A percentile compares a stretch with the other conserved stretches of the same genome.
Evolutionary conservation across 2,888 invertebrate genomes (phyloP).

Genomic region (Gymnocheta viridis): DNA sequence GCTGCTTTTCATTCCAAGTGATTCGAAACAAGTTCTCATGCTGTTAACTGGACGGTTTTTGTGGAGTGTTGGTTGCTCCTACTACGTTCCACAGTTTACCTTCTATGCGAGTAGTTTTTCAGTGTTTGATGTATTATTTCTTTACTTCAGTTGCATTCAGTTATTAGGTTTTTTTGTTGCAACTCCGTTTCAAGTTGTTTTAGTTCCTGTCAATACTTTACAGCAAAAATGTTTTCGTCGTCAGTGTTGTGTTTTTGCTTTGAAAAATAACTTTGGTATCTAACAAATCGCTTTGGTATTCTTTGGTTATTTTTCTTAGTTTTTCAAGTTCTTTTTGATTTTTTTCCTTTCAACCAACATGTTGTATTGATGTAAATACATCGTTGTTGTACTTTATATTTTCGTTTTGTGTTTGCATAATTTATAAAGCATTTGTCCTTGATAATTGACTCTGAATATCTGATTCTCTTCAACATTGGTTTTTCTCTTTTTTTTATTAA

Average conservation of each 20-base stretch:
- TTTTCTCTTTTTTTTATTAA: too few relatives aligned
- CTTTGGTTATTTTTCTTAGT: background rate
- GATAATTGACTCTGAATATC: too few relatives aligned
- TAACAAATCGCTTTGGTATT: constrained; percentile 26
- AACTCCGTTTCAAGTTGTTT: too few relatives aligned
- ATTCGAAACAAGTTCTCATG: background rate
- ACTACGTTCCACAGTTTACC: too few relatives aligned
- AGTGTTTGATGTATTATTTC: background rate
- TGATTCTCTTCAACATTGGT: too few relatives aligned
- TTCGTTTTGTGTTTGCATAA: background rate
- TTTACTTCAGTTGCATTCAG: background rate
- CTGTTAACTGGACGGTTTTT: too few relatives aligned
- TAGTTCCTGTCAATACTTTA: background rate
- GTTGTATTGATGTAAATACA: constrained; percentile 22
- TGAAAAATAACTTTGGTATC: constrained; percentile 6
- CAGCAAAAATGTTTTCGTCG: background rate
- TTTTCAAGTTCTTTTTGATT: background rate
- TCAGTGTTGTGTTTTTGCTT: background rate
- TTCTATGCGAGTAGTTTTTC: too few relatives aligned
- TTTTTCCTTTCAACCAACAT: constrained; percentile 22
- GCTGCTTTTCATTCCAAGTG: background rate
- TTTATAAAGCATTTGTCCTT: too few relatives aligned
- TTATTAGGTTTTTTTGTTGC: background rate
- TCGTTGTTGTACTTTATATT: constrained; percentile 13
- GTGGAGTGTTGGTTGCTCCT: too few relatives aligned